Evolutionary conservation across 2,888 invertebrate genomes (phyloP), one percentile per base, ranked within the genome.

Genomic region (Andrena chrysosceles): DNA sequence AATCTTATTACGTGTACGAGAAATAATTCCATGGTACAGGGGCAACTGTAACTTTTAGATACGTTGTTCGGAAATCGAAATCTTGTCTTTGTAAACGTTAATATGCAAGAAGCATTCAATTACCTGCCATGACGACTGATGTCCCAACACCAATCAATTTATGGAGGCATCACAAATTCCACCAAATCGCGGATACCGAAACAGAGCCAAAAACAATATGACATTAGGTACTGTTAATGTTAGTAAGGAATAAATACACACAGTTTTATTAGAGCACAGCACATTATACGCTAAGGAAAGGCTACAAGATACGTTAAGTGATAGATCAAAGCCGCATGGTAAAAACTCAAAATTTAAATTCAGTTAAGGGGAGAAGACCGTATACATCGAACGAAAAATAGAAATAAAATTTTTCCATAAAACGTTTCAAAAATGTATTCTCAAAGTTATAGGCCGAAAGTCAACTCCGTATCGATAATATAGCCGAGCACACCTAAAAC

Each of bases 111-210:
- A 79, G 81, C 79, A 71, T 79, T 66, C 54, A 85, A 88, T 93
- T 94, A 94, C 93, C 93, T 94, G 93, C 91, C 93, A 83, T 93
- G 93, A 91, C 93, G 93, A 93, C 93, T 94, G 93, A 89, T 88
- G 92, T 89, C 93, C 93, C 93, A 92, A 92, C 93, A 93, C 93
- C 93, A 93, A 93, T 87, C 93, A 92, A 91, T 90, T 92, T 91
- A 92, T 87, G 91, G 91, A 89, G 90, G 91, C 92, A 93, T 90
- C 92, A 90, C 85, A 92, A 92, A 91, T 92, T 88, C 93, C 92
- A 93, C 88, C 91, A 93, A 92, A 93, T 91, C 88, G 91, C 91
- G 90, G 92, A 91, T 90, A 91, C 89, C 90, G 91, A 89, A 92
- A 93, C 90, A 92, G 89, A 92, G 89, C 86, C 89, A 91, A 93